Percentiles rank a stretch among this genome's conserved stretches.
phyloP scores from a whole-genome alignment of 2,797 vertebrate species.

The Threskiornis aethiopicus region DNA sequence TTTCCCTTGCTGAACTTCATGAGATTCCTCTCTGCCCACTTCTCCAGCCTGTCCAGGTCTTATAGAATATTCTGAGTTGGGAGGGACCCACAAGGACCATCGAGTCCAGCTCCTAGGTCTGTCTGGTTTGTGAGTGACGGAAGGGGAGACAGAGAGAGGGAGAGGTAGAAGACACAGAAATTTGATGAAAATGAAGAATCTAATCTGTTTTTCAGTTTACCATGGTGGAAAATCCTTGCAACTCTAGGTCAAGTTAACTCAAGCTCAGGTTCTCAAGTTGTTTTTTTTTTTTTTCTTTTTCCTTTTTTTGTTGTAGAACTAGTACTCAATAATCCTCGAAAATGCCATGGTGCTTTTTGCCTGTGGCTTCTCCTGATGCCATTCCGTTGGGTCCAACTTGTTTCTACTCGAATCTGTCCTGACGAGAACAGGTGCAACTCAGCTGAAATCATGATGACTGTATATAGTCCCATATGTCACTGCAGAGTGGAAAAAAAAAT shows the following conservation, averaged over 20 bases:
- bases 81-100: no score
- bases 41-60: neutral
- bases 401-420: neutral
- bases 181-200: neutral
- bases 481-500: neutral
- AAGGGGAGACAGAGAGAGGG: neutral
- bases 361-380: neutral
- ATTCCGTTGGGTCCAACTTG: neutral
- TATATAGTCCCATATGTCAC: neutral
- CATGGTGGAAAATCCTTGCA: neutral
- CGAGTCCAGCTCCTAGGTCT: neutral
- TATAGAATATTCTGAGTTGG: no score
- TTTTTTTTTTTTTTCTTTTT: neutral
- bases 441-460: neutral
- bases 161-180: neutral
- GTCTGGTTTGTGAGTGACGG: neutral
- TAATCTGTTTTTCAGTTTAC: neutral
- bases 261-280: neutral
- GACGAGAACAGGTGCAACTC: slow-evolving; percentile 3
- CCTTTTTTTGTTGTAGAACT: neutral
- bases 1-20: neutral
- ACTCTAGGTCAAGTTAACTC: neutral
- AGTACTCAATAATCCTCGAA: neutral
- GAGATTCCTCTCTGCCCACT: neutral
- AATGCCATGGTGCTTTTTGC: neutral